Base-by-base conservation (phyloP, 2,113 vertebrate species). In the Podarcis cretensis region DNA sequence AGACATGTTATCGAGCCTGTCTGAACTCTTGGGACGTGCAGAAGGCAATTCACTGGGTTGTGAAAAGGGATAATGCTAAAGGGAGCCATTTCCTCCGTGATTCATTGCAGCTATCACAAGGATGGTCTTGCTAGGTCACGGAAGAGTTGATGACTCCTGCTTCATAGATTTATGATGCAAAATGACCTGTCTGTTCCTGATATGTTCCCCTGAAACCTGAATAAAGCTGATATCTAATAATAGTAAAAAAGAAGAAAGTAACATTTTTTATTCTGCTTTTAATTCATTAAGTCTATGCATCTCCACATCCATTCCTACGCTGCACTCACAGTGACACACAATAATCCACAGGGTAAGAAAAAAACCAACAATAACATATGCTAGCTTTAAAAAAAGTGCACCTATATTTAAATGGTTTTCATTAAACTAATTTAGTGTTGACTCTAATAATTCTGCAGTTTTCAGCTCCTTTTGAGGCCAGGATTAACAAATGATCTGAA, bases 81-180 rank as follows among this genome's bases (percentile, higher is more conserved):
- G 87, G 59, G 81, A 87, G 43, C 12, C 0, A 12, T 91, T 92
- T 90, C n/a, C 4, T 30, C 86, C 27, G 5, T 88, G 59, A 87
- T 87, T 92, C 43, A 83, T 66, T 86, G 16, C 37, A 86, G 43
- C 57, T 27, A 88, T 83, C 10, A 80, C 84, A 89, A 84, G 76
- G 3, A 48, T 77, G 57, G 37, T 69, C 23, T 66, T 78, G 68
- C 10, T 82, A 85, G 37, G 35, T 25, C 87, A 91, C 37, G 54
- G 73, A 63, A 43, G 81, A 9, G n/a, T 23, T 76, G 32, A 89
- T 48, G 4, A 5, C 32, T 89, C 90, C 10, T 84, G 9, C 18
- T 85, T 80, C 21, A 1, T 1, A 81, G 81, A 90, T 94, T 84
- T 91, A 91, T 81, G 65, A 81, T 92, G n/a, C 54, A 68, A 16